Conservation (phyloP, 2,113 vertebrate genomes). For the Chaetorhynchus papuensis region DNA sequence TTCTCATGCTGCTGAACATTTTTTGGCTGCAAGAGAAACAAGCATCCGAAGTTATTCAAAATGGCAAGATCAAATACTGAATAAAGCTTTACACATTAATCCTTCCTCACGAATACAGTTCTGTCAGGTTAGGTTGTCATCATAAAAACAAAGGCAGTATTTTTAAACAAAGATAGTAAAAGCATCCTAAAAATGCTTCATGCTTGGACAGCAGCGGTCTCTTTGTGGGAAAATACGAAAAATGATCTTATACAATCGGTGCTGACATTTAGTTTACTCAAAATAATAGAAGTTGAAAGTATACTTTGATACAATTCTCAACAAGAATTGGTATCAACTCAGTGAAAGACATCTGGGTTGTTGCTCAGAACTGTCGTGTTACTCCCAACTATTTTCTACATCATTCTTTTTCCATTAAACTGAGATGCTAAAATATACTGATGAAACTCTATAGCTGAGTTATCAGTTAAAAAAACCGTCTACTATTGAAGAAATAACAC, state of each 20-base stretch:
- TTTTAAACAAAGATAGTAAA: not conserved
- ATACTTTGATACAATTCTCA: not conserved
- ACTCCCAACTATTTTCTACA: not conserved
- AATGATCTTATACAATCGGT: not conserved
- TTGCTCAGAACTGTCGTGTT: not conserved
- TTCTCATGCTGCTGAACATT: conserved; percentile 94
- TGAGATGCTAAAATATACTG: not conserved
- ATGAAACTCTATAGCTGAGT: not conserved
- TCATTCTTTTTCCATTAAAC: not conserved
- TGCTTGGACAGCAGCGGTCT: not conserved
- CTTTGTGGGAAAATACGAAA: not conserved
- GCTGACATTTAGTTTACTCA: not conserved
- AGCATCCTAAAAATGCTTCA: not conserved
- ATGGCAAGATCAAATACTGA: not conserved
- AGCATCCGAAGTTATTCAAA: not conserved
- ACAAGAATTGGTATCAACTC: not conserved
- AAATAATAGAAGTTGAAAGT: not conserved
- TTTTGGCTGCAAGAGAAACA: conserved; percentile 81
- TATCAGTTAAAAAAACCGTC: not conserved
- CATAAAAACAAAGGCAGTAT: not conserved
- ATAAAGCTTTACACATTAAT: not conserved
- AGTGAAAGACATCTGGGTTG: not conserved
- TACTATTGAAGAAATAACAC: not conserved
- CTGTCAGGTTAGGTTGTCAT: not conserved
- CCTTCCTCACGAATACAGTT: not conserved